These are phyloP conservation scores for Furnarius figulus DNA, from an alignment of 2,113 vertebrate species.

Conservation along the genomic window DNA sequence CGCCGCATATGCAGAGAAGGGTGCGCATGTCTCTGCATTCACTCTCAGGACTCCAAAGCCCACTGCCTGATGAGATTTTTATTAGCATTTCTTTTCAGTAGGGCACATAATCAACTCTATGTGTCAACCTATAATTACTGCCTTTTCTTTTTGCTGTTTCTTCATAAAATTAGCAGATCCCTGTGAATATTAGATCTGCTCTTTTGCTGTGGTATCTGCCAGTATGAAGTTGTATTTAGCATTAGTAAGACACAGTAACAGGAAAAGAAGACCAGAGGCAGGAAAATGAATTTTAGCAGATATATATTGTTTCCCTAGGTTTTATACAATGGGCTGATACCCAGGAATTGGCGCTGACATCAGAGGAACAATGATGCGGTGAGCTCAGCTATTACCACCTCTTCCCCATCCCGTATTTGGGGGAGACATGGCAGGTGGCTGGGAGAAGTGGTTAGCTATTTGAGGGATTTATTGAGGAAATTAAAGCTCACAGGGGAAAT, in stretches of 20 bases:
- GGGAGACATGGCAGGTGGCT: neutral
- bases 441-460: neutral
- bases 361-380: accelerated
- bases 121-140: neutral
- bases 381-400: neutral
- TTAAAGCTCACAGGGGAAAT: neutral
- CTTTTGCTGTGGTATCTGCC: neutral
- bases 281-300: neutral
- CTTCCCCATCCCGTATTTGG: neutral
- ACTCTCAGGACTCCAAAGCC: neutral
- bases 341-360: neutral
- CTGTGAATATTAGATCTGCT: neutral
- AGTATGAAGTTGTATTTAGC: neutral
- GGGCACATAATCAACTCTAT: neutral
- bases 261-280: neutral
- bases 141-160: neutral
- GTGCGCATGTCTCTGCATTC: neutral
- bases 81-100: neutral
- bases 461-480: neutral
- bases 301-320: accelerated
- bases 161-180: neutral
- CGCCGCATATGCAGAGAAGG: neutral
- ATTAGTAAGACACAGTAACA: neutral
- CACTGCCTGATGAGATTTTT: neutral
- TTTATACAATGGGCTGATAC: neutral